These are phyloP conservation scores for Rhadina sibilatrix DNA, from an alignment of 2,113 vertebrate species.

Conservation along the genomic window DNA sequence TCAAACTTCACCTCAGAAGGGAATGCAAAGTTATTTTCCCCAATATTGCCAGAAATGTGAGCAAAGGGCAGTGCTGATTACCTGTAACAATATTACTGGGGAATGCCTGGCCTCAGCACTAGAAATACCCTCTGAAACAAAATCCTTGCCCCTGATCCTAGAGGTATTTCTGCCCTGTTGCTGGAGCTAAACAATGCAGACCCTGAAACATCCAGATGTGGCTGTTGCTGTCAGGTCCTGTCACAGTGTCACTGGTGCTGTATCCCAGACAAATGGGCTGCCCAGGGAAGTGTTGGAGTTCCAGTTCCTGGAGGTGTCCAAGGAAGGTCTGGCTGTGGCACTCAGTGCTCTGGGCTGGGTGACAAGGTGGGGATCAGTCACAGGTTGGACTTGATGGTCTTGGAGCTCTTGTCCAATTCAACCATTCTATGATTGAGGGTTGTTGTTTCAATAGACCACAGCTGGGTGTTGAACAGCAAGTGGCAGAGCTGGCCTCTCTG, in stretches of 20 bases:
- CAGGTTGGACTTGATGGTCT: background rate
- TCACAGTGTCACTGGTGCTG: background rate
- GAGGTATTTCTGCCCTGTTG: background rate
- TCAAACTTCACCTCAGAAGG: background rate
- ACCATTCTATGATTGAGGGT: background rate
- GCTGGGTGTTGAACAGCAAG: background rate
- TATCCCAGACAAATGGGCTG: background rate
- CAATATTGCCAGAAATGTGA: background rate
- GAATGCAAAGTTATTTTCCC: background rate
- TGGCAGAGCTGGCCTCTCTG: background rate
- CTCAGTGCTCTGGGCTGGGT: background rate
- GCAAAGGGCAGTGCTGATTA: background rate
- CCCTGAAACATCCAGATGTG: background rate
- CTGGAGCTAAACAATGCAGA: background rate
- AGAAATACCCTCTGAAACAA: background rate
- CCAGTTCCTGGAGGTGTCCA: background rate
- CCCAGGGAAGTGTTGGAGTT: background rate
- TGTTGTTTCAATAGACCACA: background rate
- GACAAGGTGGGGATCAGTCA: background rate
- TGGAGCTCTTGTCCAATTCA: background rate
- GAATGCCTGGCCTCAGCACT: background rate
- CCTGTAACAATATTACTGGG: background rate
- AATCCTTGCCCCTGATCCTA: too few relatives aligned
- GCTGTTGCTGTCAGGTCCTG: background rate
- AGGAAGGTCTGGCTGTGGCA: accelerated